Percentiles rank a stretch among this genome's conserved stretches.
Evolutionary conservation across 2,888 invertebrate species (phyloP).

Genomic region (Lasioglossum calceatum): DNA sequence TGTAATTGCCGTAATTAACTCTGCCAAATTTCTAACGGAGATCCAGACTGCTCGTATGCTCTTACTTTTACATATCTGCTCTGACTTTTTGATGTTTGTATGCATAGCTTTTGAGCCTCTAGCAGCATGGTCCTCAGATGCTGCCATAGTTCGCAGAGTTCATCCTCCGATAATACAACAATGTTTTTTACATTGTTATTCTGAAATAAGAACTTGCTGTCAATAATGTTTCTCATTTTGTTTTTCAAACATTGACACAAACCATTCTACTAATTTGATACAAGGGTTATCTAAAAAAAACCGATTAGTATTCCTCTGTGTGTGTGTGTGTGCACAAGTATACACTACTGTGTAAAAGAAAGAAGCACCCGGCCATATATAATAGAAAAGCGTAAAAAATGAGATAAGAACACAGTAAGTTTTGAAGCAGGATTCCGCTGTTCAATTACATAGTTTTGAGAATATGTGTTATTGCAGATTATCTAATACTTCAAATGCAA

Average conservation of each 20-base stretch:
- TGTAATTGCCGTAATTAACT: not conserved
- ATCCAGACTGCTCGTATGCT: not conserved
- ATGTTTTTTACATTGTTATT: conserved; percentile 53
- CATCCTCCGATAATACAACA: conserved; percentile 51
- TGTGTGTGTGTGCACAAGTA: not conserved
- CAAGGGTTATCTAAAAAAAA: conserved; percentile 4
- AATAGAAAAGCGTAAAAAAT: too few species aligned
- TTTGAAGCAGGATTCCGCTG: too few species aligned
- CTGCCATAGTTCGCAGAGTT: conserved; percentile 64
- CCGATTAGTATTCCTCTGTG: conserved; percentile 7
- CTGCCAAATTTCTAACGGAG: not conserved
- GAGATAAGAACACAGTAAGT: too few species aligned
- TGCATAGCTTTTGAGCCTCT: conserved; percentile 48
- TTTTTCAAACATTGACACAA: not conserved
- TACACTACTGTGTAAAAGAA: not conserved
- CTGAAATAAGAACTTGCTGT: conserved; percentile 43
- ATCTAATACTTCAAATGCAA: too few species aligned
- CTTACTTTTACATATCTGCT: conserved; percentile 30
- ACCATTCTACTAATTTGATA: not conserved
- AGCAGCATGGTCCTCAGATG: conserved; percentile 50
- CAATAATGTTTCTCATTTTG: not conserved
- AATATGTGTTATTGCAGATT: too few species aligned
- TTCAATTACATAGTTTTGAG: too few species aligned
- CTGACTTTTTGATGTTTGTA: conserved; percentile 1
- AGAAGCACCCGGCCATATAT: too few species aligned